Evolutionary conservation across 1,140 invertebrate genomes (phyloP).

Genomic region (Helicoverpa armigera): DNA sequence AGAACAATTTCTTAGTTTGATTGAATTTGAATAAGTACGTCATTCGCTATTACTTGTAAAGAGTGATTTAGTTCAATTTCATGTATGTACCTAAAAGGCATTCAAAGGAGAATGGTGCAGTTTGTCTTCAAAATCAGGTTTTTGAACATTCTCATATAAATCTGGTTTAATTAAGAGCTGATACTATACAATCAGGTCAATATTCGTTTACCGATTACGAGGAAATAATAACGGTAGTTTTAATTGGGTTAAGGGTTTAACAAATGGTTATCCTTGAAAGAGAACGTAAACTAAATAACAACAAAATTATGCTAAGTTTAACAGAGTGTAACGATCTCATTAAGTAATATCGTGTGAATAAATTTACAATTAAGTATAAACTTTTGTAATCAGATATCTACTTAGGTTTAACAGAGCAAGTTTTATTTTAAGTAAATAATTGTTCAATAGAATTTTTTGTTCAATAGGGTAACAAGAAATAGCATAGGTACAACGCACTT

Average conservation of each 20-base stretch:
- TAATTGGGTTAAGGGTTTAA: constrained; percentile 3
- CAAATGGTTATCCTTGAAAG: neutral
- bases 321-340: constrained; percentile 35
- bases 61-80: too few species aligned
- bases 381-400: neutral
- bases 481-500: too few species aligned
- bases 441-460: too few species aligned
- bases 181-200: neutral
- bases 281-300: constrained; percentile 1
- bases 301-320: constrained; percentile 15
- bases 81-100: too few species aligned
- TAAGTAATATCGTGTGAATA: constrained; percentile 38
- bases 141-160: too few species aligned
- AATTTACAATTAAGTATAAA: neutral
- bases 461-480: too few species aligned
- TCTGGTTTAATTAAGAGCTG: neutral
- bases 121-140: too few species aligned
- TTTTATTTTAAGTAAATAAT: neutral
- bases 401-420: neutral
- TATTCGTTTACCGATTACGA: neutral
- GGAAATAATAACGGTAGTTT: neutral
- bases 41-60: too few species aligned
- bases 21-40: too few species aligned
- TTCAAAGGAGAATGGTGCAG: too few species aligned
- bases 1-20: too few species aligned